Evolutionary conservation across 2,888 invertebrate genomes (phyloP), one percentile per base, ranked within the genome.

Genomic region (Amaurobius ferox): DNA sequence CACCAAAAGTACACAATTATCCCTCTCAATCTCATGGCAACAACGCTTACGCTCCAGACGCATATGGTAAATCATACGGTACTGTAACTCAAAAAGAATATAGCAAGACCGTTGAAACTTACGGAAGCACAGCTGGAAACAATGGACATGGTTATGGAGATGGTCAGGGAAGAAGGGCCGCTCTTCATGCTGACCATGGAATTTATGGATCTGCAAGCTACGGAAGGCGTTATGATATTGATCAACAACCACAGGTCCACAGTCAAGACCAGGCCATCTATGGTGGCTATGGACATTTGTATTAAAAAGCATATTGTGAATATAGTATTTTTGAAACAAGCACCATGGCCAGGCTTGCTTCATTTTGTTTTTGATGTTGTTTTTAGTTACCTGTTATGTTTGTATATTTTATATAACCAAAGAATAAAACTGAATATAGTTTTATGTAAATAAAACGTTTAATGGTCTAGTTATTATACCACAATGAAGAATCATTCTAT

Each of bases 371-470:
- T 3, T 67, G 77, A 78, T 73, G 39, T 74, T 86, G 68, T 86
- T 86, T n/a, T 55, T 19, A 66, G 68, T 74, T 76, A 68, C 29
- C 71, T 86, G 73, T 73, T 86, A 73, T 73, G 35, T 86, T 86
- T 86, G 48, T 78, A 79, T 73, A 74, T 68, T 81, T 85, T 86
- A 77, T 55, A 55, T 86, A 79, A 73, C 85, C 85, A 86, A 86
- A 86, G 85, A 86, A 86, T 79, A 86, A 86, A 79, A 29, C 55
- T 62, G 7, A 19, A 7, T 30, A 23, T 28, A 39, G 61, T 62
- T 39, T 73, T 73, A 55, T 23, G 35, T 35, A 5, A 35, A 9
- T 35, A 9, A n/a, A n/a, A n/a, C n/a, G n/a, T n/a, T n/a, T n/a
- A n/a, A n/a, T n/a, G n/a, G n/a, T n/a, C n/a, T n/a, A n/a, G n/a